Evolutionary conservation across 1,140 invertebrate species (phyloP).

Genomic region (Drosophila trapezifrons): DNA sequence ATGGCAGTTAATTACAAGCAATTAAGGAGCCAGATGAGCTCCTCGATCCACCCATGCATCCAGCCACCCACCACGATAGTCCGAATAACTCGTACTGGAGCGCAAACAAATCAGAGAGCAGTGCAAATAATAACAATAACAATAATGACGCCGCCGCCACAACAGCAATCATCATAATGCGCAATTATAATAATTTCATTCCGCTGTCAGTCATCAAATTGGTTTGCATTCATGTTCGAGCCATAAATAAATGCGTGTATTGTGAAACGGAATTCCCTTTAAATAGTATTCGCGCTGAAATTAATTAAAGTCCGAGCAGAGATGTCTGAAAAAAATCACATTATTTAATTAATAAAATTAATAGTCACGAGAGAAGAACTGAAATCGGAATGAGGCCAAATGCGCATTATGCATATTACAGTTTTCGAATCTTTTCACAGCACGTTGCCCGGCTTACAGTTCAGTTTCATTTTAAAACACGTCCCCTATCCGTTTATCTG

Average conservation of each 20-base stretch:
- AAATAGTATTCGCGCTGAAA: conserved; percentile 34
- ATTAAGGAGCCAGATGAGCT: conserved; percentile 51
- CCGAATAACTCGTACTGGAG: conserved; percentile 43
- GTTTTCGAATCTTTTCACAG: conserved; percentile 27
- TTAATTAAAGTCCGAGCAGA: conserved; percentile 40
- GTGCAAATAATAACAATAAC: conserved; percentile 54
- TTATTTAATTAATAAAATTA: conserved; percentile 51
- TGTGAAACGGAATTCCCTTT: conserved; percentile 30
- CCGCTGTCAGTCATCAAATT: conserved; percentile 58
- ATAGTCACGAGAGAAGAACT: conserved; percentile 25
- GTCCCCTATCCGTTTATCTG: neutral
- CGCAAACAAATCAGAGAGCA: conserved; percentile 71
- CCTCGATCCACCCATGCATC: neutral
- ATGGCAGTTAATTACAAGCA: conserved; percentile 70
- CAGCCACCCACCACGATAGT: conserved; percentile 20
- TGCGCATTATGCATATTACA: conserved; percentile 21
- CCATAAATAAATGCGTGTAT: conserved; percentile 38
- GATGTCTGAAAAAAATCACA: conserved; percentile 22
- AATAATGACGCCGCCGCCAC: conserved; percentile 35
- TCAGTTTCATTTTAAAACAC: conserved; percentile 12
- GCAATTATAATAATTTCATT: conserved; percentile 78
- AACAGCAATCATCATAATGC: conserved; percentile 56
- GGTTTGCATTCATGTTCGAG: conserved; percentile 49
- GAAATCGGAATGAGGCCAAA: conserved; percentile 17
- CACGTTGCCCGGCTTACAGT: conserved; percentile 22